Evolutionary conservation across 2,797 vertebrate genomes (phyloP).

Genomic region (Sciurus vulgaris): DNA sequence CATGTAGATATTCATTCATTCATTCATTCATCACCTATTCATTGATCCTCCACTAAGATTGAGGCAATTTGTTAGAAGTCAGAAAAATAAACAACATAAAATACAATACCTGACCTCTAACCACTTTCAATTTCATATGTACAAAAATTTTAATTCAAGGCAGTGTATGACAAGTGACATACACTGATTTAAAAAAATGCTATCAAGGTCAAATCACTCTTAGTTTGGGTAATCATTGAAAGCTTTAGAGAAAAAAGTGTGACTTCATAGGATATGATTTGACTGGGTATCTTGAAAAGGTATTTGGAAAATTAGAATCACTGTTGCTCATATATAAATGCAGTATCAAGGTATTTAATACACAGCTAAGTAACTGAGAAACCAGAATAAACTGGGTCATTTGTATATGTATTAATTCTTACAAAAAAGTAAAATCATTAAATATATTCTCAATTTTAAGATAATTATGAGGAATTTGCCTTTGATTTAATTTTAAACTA

Average conservation of each 20-base stretch:
- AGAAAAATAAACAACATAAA: conserved; percentile 41
- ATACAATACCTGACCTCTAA: conserved; percentile 11
- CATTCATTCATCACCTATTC: neutral
- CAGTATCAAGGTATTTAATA: conserved; percentile 55
- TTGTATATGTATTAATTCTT: conserved; percentile 68
- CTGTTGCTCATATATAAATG: conserved; percentile 46
- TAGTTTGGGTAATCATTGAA: conserved; percentile 26
- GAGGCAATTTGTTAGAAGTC: neutral
- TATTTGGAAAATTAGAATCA: conserved; percentile 57
- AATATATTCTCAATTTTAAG: conserved; percentile 63
- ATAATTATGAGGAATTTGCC: conserved; percentile 70
- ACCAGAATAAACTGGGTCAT: conserved; percentile 63
- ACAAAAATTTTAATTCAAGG: conserved; percentile 30
- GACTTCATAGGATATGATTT: conserved; percentile 20
- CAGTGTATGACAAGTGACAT: neutral
- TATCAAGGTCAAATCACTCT: conserved; percentile 37
- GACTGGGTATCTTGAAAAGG: conserved; percentile 27
- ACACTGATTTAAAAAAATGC: conserved; percentile 51
- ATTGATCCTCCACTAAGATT: neutral
- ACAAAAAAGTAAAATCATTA: conserved; percentile 72
- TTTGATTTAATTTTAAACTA: conserved; percentile 72
- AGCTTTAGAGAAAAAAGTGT: conserved; percentile 45
- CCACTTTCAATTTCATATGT: conserved; percentile 1
- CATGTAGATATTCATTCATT: neutral
- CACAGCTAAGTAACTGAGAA: conserved; percentile 52